These are phyloP conservation scores for Heliocidaris tuberculata DNA, from an alignment of 35 echinoderm and acorn worm species.

Conservation along the genomic window DNA sequence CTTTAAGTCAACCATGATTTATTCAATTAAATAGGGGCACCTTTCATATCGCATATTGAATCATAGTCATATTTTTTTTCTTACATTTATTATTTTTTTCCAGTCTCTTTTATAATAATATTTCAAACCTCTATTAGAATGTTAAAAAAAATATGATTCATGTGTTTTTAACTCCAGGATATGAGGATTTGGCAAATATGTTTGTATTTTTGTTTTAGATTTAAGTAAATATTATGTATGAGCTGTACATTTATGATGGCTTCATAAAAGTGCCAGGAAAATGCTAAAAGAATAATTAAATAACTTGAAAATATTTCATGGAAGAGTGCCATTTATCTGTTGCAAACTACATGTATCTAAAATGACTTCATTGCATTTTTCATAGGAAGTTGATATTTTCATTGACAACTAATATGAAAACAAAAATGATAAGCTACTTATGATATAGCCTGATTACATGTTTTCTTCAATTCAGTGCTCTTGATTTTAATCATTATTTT, in stretches of 20 bases:
- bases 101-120: background rate
- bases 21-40: background rate
- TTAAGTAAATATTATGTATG: background rate
- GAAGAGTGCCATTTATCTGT: no score
- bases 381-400: no score
- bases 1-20: background rate
- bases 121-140: background rate
- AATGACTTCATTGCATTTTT: background rate
- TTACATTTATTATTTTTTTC: background rate
- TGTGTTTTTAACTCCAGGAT: background rate
- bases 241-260: background rate
- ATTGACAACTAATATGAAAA: no score
- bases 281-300: background rate
- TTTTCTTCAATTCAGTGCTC: no score
- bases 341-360: background rate
- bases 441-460: no score
- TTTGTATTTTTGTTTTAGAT: background rate
- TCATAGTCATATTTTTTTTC: background rate
- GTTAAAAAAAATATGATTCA: background rate
- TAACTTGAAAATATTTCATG: no score
- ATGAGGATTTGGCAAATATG: conserved; percentile 6
- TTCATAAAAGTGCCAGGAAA: background rate
- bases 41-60: background rate
- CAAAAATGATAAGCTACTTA: no score
- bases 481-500: no score